These are phyloP conservation scores for Drosophila bocki DNA, from an alignment of 1,140 invertebrate genomes.

Conservation along the genomic window DNA sequence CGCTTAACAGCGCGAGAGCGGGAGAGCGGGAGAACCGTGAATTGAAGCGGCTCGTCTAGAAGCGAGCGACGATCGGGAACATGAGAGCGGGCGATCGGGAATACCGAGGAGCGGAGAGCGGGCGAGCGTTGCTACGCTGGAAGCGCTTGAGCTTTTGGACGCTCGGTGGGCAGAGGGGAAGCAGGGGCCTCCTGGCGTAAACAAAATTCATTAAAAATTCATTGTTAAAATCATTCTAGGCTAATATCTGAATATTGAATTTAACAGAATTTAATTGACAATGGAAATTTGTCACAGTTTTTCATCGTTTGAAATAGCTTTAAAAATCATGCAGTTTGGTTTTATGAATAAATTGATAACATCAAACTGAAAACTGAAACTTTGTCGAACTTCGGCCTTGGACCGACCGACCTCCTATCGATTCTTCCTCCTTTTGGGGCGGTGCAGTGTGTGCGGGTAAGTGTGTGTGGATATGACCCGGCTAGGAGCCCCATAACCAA, in stretches of 20 bases:
- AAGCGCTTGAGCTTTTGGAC: too few species aligned
- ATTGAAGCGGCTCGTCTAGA: too few species aligned
- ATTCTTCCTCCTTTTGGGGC: slow-evolving; percentile 18
- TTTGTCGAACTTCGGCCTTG: slow-evolving; percentile 39
- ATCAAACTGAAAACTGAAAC: slow-evolving; percentile 39
- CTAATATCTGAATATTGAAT: slow-evolving; percentile 1
- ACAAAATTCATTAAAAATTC: neutral
- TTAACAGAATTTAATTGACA: slow-evolving; percentile 9
- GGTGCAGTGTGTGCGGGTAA: slow-evolving; percentile 9
- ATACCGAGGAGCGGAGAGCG: too few species aligned
- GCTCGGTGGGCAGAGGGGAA: too few species aligned
- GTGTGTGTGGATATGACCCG: slow-evolving; percentile 27
- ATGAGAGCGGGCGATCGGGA: too few species aligned
- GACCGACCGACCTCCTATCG: slow-evolving; percentile 9
- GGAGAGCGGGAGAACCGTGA: too few species aligned
- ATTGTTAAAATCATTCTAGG: neutral
- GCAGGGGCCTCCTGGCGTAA: too few species aligned
- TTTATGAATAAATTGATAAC: slow-evolving; percentile 49
- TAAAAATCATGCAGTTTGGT: slow-evolving; percentile 29
- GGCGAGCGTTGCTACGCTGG: too few species aligned
- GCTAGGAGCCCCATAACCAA: slow-evolving; percentile 45
- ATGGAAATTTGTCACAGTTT: neutral
- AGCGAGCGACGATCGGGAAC: too few species aligned
- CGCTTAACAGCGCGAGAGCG: too few species aligned
- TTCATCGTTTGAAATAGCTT: neutral